Evolutionary conservation across 2,113 vertebrate species (phyloP).

Genomic region (Corydoras sp.): DNA sequence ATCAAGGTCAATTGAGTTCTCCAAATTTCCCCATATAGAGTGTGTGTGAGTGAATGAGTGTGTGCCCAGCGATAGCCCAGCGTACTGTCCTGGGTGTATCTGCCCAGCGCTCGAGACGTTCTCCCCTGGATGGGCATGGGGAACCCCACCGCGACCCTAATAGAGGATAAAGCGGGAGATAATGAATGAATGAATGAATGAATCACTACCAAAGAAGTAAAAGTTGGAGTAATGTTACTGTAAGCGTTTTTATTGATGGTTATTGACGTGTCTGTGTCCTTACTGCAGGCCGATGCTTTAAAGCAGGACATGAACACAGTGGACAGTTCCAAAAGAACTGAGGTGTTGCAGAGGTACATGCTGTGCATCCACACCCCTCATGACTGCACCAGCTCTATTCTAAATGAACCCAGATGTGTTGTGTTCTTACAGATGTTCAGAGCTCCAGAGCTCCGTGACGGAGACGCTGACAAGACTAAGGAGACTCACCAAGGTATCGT

Average conservation of each 20-base stretch:
- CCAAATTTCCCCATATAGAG: too few species aligned
- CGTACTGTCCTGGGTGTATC: too few species aligned
- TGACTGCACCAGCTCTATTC: not conserved
- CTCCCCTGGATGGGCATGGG: too few species aligned
- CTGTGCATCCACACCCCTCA: not conserved
- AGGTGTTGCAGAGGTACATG: slow-evolving; percentile 11
- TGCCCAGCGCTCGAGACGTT: too few species aligned
- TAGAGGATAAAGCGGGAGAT: too few species aligned
- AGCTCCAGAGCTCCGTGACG: slow-evolving; percentile 52
- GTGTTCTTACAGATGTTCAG: slow-evolving; percentile 52
- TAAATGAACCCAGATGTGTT: not conserved
- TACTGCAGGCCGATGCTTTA: slow-evolving; percentile 27
- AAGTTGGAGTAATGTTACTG: not conserved
- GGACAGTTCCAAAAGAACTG: not conserved
- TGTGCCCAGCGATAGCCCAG: too few species aligned
- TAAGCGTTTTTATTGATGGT: not conserved
- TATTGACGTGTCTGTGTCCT: not conserved
- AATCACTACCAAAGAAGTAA: not conserved
- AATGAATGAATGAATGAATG: too few species aligned
- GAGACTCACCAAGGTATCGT: slow-evolving; percentile 59
- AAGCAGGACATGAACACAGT: slow-evolving; percentile 4
- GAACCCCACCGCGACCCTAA: too few species aligned
- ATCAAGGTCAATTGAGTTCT: too few species aligned
- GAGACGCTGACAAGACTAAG: slow-evolving; percentile 51
- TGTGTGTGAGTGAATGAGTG: too few species aligned